Base-by-base conservation (phyloP, 2,113 vertebrate species). In the Malurus melanocephalus region DNA sequence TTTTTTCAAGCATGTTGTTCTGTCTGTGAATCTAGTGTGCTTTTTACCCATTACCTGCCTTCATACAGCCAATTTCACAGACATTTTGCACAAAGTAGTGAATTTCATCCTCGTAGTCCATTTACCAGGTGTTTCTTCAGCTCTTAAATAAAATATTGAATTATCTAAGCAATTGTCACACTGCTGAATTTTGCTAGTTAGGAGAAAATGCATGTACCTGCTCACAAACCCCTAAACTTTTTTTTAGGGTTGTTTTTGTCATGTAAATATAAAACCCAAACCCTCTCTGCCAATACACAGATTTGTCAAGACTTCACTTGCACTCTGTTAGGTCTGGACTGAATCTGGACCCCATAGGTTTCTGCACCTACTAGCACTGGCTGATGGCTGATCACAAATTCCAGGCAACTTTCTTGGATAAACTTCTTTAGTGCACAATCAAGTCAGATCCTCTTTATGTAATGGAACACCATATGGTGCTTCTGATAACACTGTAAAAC, bases 141-240 rank as follows among this genome's bases (percentile, higher is more conserved):
- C 35, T 95, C 52, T 81, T 86, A 92, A 94, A 88, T 85, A 94
- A 93, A 95, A 80, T 51, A 87, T 81, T 73, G 49, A 55, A 91
- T 93, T 88, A 78, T 53, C 60, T 88, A 82, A 94, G 81, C 56
- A 89, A 89, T 88, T 83, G 71, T 60, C 52, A 77, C 28, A 79
- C 28, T 19, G 42, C 10, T 57, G 55, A 61, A 75, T 74, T 93
- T 76, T 88, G 19, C 40, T 89, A 74, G 40, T 56, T 42, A 59
- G 69, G 65, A 82, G 35, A 90, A 93, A 90, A 78, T 30, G 2
- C 12, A 42, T 18, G 24, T 22, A 64, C 20, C 66, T 78, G 21
- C 65, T 11, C 16, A 78, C 5, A 60, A 64, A 0, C 2, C 9
- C 7, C 21, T 27, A 18, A 13, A n/a, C 1, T 14, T 20, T 23